Percentiles rank a stretch among this genome's conserved stretches.
Conservation (phyloP, 37 sponge, comb jelly and placozoan genomes). For the Corticium candelabrum region DNA sequence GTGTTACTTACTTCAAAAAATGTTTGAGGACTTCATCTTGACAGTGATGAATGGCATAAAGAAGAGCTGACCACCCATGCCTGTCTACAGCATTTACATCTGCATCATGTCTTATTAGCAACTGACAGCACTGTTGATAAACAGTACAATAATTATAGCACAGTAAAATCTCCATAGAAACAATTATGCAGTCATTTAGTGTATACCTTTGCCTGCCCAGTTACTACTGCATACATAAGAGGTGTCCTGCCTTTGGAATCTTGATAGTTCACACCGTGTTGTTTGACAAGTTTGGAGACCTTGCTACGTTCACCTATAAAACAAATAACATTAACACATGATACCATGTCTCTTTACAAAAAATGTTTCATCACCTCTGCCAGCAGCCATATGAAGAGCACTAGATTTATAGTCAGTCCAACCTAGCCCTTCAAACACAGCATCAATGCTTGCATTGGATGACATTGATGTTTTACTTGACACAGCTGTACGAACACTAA, state of each 20-base stretch:
- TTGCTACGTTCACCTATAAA: not conserved
- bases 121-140: not conserved
- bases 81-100: not conserved
- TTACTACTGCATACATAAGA: slow-evolving; percentile 59
- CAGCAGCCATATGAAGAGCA: not conserved
- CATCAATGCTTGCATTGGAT: not conserved
- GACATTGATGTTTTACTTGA: no score
- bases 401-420: not conserved
- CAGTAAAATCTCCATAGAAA: no score
- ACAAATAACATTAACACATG: not conserved
- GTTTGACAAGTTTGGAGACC: not conserved
- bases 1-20: not conserved
- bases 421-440: not conserved
- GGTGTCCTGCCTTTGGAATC: slow-evolving; percentile 58
- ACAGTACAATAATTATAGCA: not conserved
- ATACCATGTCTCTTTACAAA: no score
- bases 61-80: not conserved
- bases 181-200: no score
- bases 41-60: not conserved
- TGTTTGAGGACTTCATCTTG: not conserved
- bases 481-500: no score
- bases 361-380: not conserved
- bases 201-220: not conserved
- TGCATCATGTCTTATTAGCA: not conserved
- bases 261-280: slow-evolving; percentile 30